phyloP scores from a whole-genome alignment of 2,113 vertebrate genomes.

The Anolis carolinensis region DNA sequence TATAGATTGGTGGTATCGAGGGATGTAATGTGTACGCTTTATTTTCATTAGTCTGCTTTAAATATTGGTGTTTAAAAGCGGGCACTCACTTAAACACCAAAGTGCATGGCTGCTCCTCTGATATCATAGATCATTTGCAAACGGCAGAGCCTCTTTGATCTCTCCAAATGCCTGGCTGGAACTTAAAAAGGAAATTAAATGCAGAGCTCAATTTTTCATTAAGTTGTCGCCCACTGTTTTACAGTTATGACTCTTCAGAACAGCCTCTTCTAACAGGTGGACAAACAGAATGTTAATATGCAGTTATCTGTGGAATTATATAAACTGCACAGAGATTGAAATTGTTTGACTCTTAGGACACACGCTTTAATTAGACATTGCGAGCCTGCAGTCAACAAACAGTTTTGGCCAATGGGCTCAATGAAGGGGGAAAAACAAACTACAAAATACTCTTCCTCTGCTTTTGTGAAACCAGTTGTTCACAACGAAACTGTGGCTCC shows the following conservation, averaged over 20 bases:
- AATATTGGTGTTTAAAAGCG: constrained; percentile 63
- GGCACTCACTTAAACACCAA: constrained; percentile 69
- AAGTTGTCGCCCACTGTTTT: constrained; percentile 75
- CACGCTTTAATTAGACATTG: constrained; percentile 60
- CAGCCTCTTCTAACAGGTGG: constrained; percentile 70
- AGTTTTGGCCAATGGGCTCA: constrained; percentile 5
- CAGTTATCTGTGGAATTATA: constrained; percentile 63
- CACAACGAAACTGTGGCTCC: background rate
- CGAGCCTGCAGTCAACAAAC: constrained; percentile 46
- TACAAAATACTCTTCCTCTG: background rate
- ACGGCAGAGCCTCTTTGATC: constrained; percentile 71
- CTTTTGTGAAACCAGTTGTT: background rate
- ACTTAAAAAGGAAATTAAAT: constrained; percentile 76
- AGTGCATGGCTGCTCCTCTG: constrained; percentile 64
- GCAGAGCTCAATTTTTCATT: constrained; percentile 76
- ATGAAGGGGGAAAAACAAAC: background rate
- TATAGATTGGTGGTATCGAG: constrained; percentile 61
- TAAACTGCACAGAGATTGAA: constrained; percentile 48
- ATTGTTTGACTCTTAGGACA: constrained; percentile 56
- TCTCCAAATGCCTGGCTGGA: constrained; percentile 66
- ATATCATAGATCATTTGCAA: constrained; percentile 72
- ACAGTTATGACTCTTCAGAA: constrained; percentile 73
- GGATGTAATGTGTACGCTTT: constrained; percentile 54
- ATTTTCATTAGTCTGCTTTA: constrained; percentile 71
- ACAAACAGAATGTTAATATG: constrained; percentile 72